phyloP scores from a whole-genome alignment of 1,140 invertebrate species.

The Mamestra configurata region DNA sequence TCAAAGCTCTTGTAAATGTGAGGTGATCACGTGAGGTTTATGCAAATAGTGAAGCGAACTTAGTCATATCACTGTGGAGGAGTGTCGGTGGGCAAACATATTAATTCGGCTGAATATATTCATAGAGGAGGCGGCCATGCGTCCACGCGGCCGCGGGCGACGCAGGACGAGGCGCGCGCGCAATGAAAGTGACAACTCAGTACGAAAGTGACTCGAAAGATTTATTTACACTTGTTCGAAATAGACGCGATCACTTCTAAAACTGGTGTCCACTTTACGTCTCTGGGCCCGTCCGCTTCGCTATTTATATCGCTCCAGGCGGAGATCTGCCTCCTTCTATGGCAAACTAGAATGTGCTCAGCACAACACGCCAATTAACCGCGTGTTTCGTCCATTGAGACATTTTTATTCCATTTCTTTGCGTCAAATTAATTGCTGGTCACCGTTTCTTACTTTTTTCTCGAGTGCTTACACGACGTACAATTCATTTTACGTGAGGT shows the following conservation, averaged over 20 bases:
- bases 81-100: constrained; percentile 6
- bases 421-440: constrained; percentile 61
- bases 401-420: constrained; percentile 75
- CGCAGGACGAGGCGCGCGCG: constrained; percentile 67
- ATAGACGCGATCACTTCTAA: constrained; percentile 82
- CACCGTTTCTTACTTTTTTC: constrained; percentile 60
- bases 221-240: constrained; percentile 86
- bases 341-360: constrained; percentile 77
- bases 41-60: constrained; percentile 1
- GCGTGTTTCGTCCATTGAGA: constrained; percentile 70
- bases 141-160: constrained; percentile 12
- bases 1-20: background rate
- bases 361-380: constrained; percentile 72
- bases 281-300: constrained; percentile 69
- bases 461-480: constrained; percentile 39
- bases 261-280: constrained; percentile 84
- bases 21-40: background rate
- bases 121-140: background rate
- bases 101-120: constrained; percentile 15
- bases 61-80: constrained; percentile 3
- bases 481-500: constrained; percentile 67
- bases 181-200: constrained; percentile 84
- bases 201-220: constrained; percentile 83
- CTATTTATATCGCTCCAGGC: constrained; percentile 80
- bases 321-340: constrained; percentile 79